Base-by-base conservation (phyloP, 2,888 invertebrate species). In the Nebria salina region DNA sequence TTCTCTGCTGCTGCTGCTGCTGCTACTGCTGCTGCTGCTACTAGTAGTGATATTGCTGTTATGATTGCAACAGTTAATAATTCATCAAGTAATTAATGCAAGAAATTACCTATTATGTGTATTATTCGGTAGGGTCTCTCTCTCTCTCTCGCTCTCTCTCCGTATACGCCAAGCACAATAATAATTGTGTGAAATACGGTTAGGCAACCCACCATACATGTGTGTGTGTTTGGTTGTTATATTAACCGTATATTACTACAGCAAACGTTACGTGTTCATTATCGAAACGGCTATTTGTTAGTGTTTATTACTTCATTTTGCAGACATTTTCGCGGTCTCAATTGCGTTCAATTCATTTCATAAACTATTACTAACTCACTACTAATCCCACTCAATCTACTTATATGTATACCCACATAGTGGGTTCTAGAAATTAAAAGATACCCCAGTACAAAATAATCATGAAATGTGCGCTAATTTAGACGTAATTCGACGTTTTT, bases 61-160 rank as follows among this genome's bases (percentile, higher is more conserved):
- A 89, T 89, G 89, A 89, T 89, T 89, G 89, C 89, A 87, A 88
- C 85, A 87, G 87, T 89, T 87, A 89, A 89, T 89, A 89, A 88
- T 89, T 89, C 89, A 89, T 88, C 88, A 88, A 88, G 88, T 89
- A 89, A 89, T 89, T 89, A 89, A 89, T 89, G 89, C 89, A 89
- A 89, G 89, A 89, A 89, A 89, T 89, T 89, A 89, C 89, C 89
- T 89, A 89, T 89, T 89, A 89, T 89, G 88, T 87, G 88, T 89
- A 89, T 89, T 89, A 89, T 89, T 89, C 88, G 88, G 75, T 43
- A 88, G 88, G 7, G 54, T 54, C 54, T 54, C 54, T 54, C 8
- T 54, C 87, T 34, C 34, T 34, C 34, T 34, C 34, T 34, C 34
- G 5, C 34, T 34, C 20, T 20, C 20, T 20, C 20, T 20, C 20